Base-by-base conservation (phyloP, 2,113 vertebrate species). In the Cephalophus harveyi region DNA sequence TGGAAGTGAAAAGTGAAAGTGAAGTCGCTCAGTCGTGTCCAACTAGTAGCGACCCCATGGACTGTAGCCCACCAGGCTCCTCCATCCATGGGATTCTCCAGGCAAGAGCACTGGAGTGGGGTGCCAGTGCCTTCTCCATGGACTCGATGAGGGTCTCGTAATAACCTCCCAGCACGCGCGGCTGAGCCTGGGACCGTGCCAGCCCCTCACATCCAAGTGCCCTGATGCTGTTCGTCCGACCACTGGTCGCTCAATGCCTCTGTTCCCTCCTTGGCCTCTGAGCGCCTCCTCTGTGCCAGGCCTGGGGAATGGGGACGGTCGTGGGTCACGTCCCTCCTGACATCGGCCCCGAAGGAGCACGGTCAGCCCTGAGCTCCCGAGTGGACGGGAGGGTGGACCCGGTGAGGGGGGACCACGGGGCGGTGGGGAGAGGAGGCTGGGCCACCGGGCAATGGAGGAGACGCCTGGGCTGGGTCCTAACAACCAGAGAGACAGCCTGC, bases 301-400 rank as follows among this genome's bases (percentile, higher is more conserved):
- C 6, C 1, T 0, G 5, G 78, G 64, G 79, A 25, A 5, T 27
- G 6, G 3, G 1, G 30, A 19, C 40, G 0, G 1, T 12, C 16
- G 0, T n/a, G 27, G 14, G 89, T 30, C 27, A 11, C 1, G n/a
- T 60, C 36, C 67, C 27, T 28, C 27, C 5, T 1, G 55, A 33
- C 27, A 43, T 43, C 40, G 6, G 27, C 19, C 28, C 6, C 2
- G 15, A 6, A 57, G 27, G 83, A 46, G 46, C 46, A 7, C 46
- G 7, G 46, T 46, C 46, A 7, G 46, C 46, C 46, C 46, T 40
- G 13, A 14, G 48, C 30, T 1, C 4, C 16, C 21, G 52, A 21
- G 21, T 2, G 28, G 50, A 48, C 3, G 0, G 12, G 60, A 27
- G 54, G 30, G 2, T 3, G 10, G n/a, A 60, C 67, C 8, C 2